Evolutionary conservation across 2,797 vertebrate genomes (phyloP), one percentile per base, ranked within the genome.

Genomic region (Phrynocephalus vlangalii): DNA sequence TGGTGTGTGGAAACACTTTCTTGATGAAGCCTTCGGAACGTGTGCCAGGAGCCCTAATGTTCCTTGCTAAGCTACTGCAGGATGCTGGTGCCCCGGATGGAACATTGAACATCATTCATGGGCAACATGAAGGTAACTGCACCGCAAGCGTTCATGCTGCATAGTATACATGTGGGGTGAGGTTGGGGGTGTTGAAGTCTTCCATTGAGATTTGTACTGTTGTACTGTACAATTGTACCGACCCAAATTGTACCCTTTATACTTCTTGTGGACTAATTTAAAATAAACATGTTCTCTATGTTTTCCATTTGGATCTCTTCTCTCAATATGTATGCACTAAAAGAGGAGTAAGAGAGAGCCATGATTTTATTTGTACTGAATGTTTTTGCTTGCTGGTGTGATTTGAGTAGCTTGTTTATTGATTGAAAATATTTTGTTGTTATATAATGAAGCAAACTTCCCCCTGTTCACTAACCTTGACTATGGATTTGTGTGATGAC

Each of bases 1-100:
- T 99, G 98, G 98, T 98, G 71, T 98, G 98, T 80, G 99, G 99
- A 70, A 99, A 99, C 96, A 99, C 98, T 6, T 99, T 98, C 95
- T 93, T 99, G 91, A 95, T 99, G 96, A 99, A 99, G 91, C 99
- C 99, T 0, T 99, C 99, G 0, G 99, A 99, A 93, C 97, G 98
- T 5, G 98, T 99, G 66, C 99, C 99, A 0, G 96, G 97, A 92
- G 98, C 99, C 28, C 87, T 98, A 68, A 98, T 99, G 98, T 95
- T 99, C 91, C 97, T 99, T 90, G 98, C 97, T 77, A 98, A 98
- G 92, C 94, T 99, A 93, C 95, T 99, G 88, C 99, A 99, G 96
- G 99, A 99, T 24, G 97, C 98, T 5, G 99, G 99, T 1, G 98
- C 97, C 66, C 99, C 99, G 0, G 98, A 99, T n/a, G 98, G 99